Evolutionary conservation across 92 coral and sea anemone species (phyloP), one percentile per base, ranked within the genome.

Genomic region (Parazoanthus darwini): DNA sequence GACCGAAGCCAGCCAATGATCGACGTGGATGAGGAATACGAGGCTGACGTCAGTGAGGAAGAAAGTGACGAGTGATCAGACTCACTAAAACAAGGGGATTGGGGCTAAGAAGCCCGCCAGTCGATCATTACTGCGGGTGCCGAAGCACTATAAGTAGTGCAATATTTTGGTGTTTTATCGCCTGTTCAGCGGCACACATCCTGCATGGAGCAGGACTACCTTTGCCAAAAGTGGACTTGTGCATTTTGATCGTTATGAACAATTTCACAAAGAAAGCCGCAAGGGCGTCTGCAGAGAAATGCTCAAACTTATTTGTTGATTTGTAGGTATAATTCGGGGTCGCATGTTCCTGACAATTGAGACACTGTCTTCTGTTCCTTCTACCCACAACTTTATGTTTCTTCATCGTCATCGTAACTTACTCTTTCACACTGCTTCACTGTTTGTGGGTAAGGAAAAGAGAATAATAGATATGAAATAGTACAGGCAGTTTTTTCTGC

Each of bases 1-100:
- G 94, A 92, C 78, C 88, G 88, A 82, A 89, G 92, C 25, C 90
- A 29, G 35, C 92, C 90, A 89, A 86, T 86, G 88, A 67, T 89
- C 37, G 91, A 89, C 1, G 78, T 79, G 35, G 90, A 92, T 15
- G 77, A 70, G 66, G 90, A 86, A 1, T 89, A 80, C 80, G 90
- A 85, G 44, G 89, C 82, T 81, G 93, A 91, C 81, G 48, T 91
- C 48, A 91, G 91, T 63, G 89, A 87, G 67, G 93, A 80, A 68
- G 93, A 54, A 43, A 51, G 78, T 71, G 67, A 70, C 66, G 78
- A 84, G 66, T 71, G 78, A 68, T 43, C 56, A 51, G 8, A 9
- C 66, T 29, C 33, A 25, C 51, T 65, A 20, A 16, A 11, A 63
- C 59, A 54, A 46, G 25, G 39, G 78, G 78, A 84, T 58, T 70